A percentile compares a stretch with the other conserved stretches of the same genome.
Evolutionary conservation across 92 coral and sea anemone genomes (phyloP).

Genomic region (Epizoanthus stellaris): DNA sequence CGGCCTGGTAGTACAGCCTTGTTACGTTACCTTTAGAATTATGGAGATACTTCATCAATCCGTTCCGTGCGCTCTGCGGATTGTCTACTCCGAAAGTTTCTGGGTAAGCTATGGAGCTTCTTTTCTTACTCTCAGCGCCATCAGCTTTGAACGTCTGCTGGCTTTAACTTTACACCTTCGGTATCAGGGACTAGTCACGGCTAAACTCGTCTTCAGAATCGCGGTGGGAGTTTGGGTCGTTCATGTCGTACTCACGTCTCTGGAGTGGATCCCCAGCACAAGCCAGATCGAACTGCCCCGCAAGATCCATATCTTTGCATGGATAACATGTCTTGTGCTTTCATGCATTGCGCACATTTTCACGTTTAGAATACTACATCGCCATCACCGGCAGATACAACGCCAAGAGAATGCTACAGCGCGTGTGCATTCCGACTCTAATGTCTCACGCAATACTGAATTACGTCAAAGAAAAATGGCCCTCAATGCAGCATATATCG

Average conservation of each 20-base stretch:
- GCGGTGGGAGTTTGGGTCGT: conserved; percentile 57
- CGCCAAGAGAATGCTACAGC: conserved; percentile 40
- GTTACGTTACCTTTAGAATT: conserved; percentile 66
- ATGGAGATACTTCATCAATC: conserved; percentile 57
- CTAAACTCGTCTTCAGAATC: conserved; percentile 46
- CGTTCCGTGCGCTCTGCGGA: conserved; percentile 68
- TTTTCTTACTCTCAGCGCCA: conserved; percentile 80
- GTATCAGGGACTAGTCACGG: conserved; percentile 60
- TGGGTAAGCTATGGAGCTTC: conserved; percentile 80
- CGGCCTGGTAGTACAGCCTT: conserved; percentile 79
- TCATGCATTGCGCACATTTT: conserved; percentile 59
- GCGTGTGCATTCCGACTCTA: conserved; percentile 29
- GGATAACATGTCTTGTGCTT: conserved; percentile 57
- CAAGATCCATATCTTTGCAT: conserved; percentile 51
- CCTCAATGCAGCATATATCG: conserved; percentile 76
- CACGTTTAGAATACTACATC: conserved; percentile 58
- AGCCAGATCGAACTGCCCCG: not conserved
- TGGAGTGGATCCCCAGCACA: conserved; percentile 62
- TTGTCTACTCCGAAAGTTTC: conserved; percentile 75
- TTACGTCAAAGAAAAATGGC: conserved; percentile 68
- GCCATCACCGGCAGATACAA: conserved; percentile 71
- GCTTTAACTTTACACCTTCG: conserved; percentile 74
- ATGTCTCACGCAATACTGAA: conserved; percentile 29
- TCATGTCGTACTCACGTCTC: conserved; percentile 53
- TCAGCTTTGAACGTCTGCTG: conserved; percentile 79